Conservation (phyloP, 2,797 vertebrate genomes). For the Acanthurus lineatus region DNA sequence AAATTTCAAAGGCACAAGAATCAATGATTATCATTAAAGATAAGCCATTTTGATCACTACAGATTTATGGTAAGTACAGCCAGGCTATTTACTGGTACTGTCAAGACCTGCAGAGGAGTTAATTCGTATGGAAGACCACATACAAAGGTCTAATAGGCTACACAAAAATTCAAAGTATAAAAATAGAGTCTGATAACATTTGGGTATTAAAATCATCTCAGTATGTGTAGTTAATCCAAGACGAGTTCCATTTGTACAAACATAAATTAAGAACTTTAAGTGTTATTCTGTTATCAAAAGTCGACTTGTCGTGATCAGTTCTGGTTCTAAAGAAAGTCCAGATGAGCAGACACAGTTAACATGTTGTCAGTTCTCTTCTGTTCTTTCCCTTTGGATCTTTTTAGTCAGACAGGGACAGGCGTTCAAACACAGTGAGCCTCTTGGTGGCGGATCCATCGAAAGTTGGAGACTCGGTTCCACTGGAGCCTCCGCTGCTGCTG, state of each 20-base stretch:
- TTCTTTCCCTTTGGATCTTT: conserved; percentile 28
- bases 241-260: conserved; percentile 53
- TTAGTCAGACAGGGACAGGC: conserved; percentile 90
- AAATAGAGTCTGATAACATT: conserved; percentile 81
- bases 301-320: conserved; percentile 68
- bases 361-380: conserved; percentile 44
- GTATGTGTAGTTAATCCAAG: conserved; percentile 66
- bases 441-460: conserved; percentile 83
- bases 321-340: conserved; percentile 60
- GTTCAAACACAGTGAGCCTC: conserved; percentile 88
- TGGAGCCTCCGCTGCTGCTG: conserved; percentile 87
- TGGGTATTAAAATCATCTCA: conserved; percentile 79
- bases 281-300: conserved; percentile 72
- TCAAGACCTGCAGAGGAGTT: conserved; percentile 73
- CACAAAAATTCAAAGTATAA: conserved; percentile 76
- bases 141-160: conserved; percentile 76
- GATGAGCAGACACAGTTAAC: conserved; percentile 37
- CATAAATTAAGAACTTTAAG: conserved; percentile 83
- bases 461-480: conserved; percentile 88
- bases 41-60: conserved; percentile 70
- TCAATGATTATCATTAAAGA: conserved; percentile 63
- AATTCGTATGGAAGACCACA: conserved; percentile 81
- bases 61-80: conserved; percentile 54
- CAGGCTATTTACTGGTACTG: conserved; percentile 59
- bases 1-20: conserved; percentile 67